Conservation (phyloP, 2,888 invertebrate genomes). For the Podotricha telesiphe region DNA sequence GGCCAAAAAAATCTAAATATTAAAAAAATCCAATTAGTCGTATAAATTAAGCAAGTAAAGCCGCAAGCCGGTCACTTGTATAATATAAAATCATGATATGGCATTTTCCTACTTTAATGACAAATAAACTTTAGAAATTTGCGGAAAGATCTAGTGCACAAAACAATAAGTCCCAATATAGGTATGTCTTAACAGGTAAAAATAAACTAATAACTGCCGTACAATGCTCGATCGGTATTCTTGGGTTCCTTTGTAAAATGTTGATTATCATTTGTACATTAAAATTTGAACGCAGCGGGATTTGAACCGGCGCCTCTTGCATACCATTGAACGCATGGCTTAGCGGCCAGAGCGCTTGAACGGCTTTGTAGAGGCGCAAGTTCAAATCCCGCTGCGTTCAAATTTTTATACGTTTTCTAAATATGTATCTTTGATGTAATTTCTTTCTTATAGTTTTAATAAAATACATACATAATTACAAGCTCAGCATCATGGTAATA, state of each 20-base stretch:
- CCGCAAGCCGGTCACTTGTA: no score
- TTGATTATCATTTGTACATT: neutral
- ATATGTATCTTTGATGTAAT: neutral
- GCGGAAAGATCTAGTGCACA: neutral
- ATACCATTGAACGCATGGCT: no score
- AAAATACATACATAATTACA: neutral
- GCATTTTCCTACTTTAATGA: conserved; percentile 14
- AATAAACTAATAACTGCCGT: conserved; percentile 26
- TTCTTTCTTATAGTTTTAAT: neutral
- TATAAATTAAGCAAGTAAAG: no score
- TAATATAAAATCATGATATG: neutral
- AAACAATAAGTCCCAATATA: neutral
- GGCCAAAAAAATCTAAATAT: no score
- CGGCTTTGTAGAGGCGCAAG: no score
- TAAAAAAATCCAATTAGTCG: no score
- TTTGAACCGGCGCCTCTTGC: no score
- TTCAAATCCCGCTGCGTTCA: no score
- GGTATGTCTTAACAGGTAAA: conserved; percentile 25
- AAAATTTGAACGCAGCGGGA: no score
- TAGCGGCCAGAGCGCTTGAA: no score
- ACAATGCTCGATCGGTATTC: conserved; percentile 26
- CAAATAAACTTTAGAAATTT: conserved; percentile 6
- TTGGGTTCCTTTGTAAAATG: conserved; percentile 28
- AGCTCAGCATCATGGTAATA: conserved; percentile 8
- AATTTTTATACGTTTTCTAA: no score